phyloP scores from a whole-genome alignment of 2,888 invertebrate genomes.

The Rhamphomyia laevipes region DNA sequence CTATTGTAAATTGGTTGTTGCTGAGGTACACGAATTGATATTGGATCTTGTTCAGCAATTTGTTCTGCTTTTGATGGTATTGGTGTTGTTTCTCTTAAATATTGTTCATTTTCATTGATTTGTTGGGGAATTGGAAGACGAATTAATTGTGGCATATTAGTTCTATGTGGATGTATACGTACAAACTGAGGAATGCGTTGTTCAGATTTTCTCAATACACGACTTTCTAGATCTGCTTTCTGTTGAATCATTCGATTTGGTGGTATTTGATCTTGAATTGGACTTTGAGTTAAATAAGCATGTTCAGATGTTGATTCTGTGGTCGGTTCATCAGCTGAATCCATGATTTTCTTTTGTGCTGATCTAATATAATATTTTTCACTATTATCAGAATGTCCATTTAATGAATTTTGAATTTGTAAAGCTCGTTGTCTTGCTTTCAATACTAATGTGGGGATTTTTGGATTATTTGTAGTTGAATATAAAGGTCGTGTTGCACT shows the following conservation, averaged over 20 bases:
- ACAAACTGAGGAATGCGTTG: slow-evolving; percentile 34
- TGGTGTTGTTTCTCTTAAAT: slow-evolving; percentile 21
- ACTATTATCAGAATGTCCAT: slow-evolving; percentile 5
- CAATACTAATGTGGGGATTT: slow-evolving; percentile 43
- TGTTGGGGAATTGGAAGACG: slow-evolving; percentile 35
- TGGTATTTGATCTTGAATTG: slow-evolving; percentile 46
- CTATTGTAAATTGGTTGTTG: slow-evolving; percentile 5
- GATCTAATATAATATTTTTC: slow-evolving; percentile 35
- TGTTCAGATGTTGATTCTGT: slow-evolving; percentile 43
- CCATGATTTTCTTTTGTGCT: slow-evolving; percentile 7
- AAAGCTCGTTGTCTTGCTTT: slow-evolving; percentile 39
- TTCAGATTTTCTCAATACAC: slow-evolving; percentile 10
- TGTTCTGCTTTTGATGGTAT: slow-evolving; percentile 2
- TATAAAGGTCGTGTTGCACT: slow-evolving; percentile 54
- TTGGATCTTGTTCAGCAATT: slow-evolving; percentile 9
- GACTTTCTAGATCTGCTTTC: slow-evolving; percentile 11
- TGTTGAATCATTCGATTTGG: slow-evolving; percentile 28
- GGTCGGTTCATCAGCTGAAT: slow-evolving; percentile 41
- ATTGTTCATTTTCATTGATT: slow-evolving; percentile 18
- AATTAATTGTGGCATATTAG: slow-evolving; percentile 6
- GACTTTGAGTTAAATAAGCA: slow-evolving; percentile 39
- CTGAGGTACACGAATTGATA: slow-evolving; percentile 10
- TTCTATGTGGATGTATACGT: slow-evolving; percentile 25
- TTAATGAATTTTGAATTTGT: slow-evolving; percentile 16
- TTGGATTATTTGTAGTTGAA: slow-evolving; percentile 49